Percentiles rank a stretch among this genome's conserved stretches.
Conservation (phyloP, 1,140 invertebrate species). For the Drosophila chauvacae region DNA sequence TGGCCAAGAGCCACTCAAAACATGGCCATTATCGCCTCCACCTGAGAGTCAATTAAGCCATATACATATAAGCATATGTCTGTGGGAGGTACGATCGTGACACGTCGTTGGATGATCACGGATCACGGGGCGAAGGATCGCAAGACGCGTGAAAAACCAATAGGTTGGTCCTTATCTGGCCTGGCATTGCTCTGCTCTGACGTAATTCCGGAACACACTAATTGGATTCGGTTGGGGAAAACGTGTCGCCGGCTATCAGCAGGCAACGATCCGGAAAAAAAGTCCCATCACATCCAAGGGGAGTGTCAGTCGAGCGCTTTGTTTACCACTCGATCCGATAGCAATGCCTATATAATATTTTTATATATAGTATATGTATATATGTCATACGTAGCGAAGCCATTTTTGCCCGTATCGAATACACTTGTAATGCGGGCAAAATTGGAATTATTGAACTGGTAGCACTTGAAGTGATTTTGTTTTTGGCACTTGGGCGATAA, state of each 20-base stretch:
- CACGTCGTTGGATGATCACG: conserved; percentile 14
- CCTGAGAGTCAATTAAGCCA: conserved; percentile 1
- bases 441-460: conserved; percentile 6
- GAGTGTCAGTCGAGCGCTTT: conserved; percentile 57
- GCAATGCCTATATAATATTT: conserved; percentile 14
- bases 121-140: conserved; percentile 37
- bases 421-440: conserved; percentile 38
- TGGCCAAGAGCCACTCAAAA: conserved; percentile 22
- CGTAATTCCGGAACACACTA: conserved; percentile 49
- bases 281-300: conserved; percentile 16
- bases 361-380: background rate
- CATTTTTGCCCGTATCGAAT: background rate
- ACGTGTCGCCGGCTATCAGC: conserved; percentile 58
- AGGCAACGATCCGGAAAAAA: conserved; percentile 24
- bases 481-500: conserved; percentile 24
- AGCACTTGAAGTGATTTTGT: conserved; percentile 18
- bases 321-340: conserved; percentile 58
- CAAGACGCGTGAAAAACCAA: background rate
- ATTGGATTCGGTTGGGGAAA: conserved; percentile 59
- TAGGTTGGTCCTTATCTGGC: conserved; percentile 7
- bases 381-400: background rate
- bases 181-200: conserved; percentile 31
- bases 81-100: conserved; percentile 12
- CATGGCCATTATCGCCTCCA: conserved; percentile 23
- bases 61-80: background rate